These are phyloP conservation scores for Omphaloscelis lunosa DNA, from an alignment of 2,888 invertebrate genomes.

Conservation along the genomic window DNA sequence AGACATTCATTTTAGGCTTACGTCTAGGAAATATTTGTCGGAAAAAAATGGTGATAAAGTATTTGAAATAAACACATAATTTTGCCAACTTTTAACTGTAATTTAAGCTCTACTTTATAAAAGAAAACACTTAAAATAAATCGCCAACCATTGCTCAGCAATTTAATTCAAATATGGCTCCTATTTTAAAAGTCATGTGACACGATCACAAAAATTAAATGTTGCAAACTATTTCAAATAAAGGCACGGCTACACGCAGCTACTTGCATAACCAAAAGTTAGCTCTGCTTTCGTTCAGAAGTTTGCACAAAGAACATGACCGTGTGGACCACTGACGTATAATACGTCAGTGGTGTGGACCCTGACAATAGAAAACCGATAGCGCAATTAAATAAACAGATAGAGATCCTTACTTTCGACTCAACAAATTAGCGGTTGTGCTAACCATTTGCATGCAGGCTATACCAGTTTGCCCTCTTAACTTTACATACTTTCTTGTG, in stretches of 20 bases:
- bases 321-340: neutral
- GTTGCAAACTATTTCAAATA: constrained; percentile 15
- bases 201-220: neutral
- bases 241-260: neutral
- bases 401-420: neutral
- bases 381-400: neutral
- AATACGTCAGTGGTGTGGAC: too few relatives aligned
- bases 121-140: constrained; percentile 8
- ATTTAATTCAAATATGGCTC: constrained; percentile 50
- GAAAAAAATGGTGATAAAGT: constrained; percentile 30
- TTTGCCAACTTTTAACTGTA: constrained; percentile 24
- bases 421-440: neutral
- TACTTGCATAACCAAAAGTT: neutral
- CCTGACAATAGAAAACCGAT: neutral
- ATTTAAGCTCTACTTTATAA: constrained; percentile 6
- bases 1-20: constrained; percentile 70
- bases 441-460: neutral
- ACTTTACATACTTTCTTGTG: neutral
- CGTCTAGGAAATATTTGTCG: constrained; percentile 1
- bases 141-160: constrained; percentile 33
- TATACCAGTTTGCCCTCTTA: neutral
- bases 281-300: too few relatives aligned
- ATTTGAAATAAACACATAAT: constrained; percentile 56
- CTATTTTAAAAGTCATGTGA: constrained; percentile 28
- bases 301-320: neutral